Conservation (phyloP, 2,797 vertebrate species). For the Lagodon rhomboides region DNA sequence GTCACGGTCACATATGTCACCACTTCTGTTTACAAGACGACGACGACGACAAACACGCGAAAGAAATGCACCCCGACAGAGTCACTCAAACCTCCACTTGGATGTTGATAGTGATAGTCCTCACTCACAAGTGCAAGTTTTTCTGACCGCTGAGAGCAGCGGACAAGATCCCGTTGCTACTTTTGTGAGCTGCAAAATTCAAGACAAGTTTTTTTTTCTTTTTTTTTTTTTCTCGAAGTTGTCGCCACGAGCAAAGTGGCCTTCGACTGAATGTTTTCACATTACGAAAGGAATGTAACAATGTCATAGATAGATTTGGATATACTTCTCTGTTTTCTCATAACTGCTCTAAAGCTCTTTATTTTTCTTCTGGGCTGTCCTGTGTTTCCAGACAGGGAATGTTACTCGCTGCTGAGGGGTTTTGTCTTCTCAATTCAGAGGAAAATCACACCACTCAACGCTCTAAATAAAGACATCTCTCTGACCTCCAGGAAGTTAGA, state of each 20-base stretch:
- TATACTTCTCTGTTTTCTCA: constrained; percentile 51
- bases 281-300: constrained; percentile 77
- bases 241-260: constrained; percentile 61
- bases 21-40: constrained; percentile 75
- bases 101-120: constrained; percentile 72
- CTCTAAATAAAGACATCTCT: constrained; percentile 70
- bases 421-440: constrained; percentile 59
- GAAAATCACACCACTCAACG: constrained; percentile 64
- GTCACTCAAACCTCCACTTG: constrained; percentile 73
- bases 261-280: constrained; percentile 68
- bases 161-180: constrained; percentile 67
- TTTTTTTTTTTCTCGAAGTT: constrained; percentile 41
- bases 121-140: constrained; percentile 75
- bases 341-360: constrained; percentile 62
- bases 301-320: constrained; percentile 66
- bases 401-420: constrained; percentile 73
- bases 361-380: constrained; percentile 59
- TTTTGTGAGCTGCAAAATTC: constrained; percentile 70
- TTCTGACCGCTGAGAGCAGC: constrained; percentile 54
- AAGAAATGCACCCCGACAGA: constrained; percentile 76
- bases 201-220: constrained; percentile 33
- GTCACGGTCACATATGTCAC: constrained; percentile 77
- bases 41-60: constrained; percentile 67
- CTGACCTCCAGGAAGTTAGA: constrained; percentile 74
- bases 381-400: constrained; percentile 80